Conservation (phyloP, 2,888 invertebrate species). For the Caenorhabditis sp. region DNA sequence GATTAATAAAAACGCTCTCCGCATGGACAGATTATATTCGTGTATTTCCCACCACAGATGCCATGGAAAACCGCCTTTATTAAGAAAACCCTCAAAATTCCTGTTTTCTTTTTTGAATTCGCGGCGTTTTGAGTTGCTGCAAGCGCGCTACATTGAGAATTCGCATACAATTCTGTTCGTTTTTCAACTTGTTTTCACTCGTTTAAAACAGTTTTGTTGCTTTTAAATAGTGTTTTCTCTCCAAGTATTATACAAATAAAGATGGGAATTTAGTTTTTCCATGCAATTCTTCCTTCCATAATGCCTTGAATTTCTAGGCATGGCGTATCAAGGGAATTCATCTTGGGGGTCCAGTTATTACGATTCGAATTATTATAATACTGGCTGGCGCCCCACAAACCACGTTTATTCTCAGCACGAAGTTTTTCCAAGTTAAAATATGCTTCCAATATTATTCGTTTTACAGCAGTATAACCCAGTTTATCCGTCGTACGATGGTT, state of each 20-base stretch:
- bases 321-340: slow-evolving; percentile 21
- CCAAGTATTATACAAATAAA: too few species aligned
- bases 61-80: too few species aligned
- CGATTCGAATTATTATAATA: not conserved
- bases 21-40: too few species aligned
- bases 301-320: not conserved
- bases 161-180: not conserved
- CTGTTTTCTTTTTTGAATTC: not conserved
- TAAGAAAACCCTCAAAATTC: not conserved
- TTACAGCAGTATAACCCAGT: slow-evolving; percentile 58
- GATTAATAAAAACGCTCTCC: too few species aligned
- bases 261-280: too few species aligned
- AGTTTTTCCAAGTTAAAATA: slow-evolving; percentile 10
- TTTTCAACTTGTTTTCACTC: too few species aligned
- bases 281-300: too few species aligned
- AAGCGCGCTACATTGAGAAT: not conserved
- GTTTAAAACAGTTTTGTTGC: too few species aligned
- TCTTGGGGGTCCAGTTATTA: slow-evolving; percentile 28
- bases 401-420: slow-evolving; percentile 26
- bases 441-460: not conserved
- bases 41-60: too few species aligned
- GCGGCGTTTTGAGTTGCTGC: slow-evolving; percentile 2
- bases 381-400: slow-evolving; percentile 11
- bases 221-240: too few species aligned
- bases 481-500: slow-evolving; percentile 43